Evolutionary conservation across 1,140 invertebrate genomes (phyloP), one percentile per base, ranked within the genome.

Genomic region (Heliconius hermathena): DNA sequence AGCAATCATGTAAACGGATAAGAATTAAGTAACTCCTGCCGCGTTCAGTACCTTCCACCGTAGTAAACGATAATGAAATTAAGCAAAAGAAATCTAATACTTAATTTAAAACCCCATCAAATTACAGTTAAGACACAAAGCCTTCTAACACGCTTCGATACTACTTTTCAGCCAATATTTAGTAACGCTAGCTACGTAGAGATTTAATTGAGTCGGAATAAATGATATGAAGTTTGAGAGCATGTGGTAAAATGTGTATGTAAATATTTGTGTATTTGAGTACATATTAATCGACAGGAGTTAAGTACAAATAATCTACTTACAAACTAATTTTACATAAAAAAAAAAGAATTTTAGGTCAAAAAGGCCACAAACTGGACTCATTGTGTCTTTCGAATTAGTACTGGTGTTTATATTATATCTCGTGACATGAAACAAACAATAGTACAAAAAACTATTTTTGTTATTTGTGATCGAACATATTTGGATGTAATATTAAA

Each of bases 81-180:
- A 36, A 36, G 4, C 33, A 36, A 36, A 36, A 36, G 1, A 60
- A 22, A 60, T 3, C 20, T 60, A 22, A 57, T 22, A 22, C 11
- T 22, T 60, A 60, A 52, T 6, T 52, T 18, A 16, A 13, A 66
- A 66, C n/a, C 60, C 26, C 60, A 16, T 66, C 22, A 13, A 29
- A 66, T 66, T 66, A 66, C 22, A 29, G 11, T 29, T 66, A 66
- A 66, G 60, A 29, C 60, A 66, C 3, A 18, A 29, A 16, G 11
- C 60, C 60, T n/a, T 29, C 26, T 16, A 66, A 66, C 60, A 66
- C 60, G 60, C 60, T 66, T 66, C 60, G 60, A 66, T 66, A 66
- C 60, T 66, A 66, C 60, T 66, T 29, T 66, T 66, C 60, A 66
- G 60, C 60, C 60, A 66, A 66, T 3, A 16, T 29, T 29, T 66